A percentile compares a stretch with the other conserved stretches of the same genome.
Conservation (phyloP, 2,113 vertebrate species). For the Saccopteryx bilineata region DNA sequence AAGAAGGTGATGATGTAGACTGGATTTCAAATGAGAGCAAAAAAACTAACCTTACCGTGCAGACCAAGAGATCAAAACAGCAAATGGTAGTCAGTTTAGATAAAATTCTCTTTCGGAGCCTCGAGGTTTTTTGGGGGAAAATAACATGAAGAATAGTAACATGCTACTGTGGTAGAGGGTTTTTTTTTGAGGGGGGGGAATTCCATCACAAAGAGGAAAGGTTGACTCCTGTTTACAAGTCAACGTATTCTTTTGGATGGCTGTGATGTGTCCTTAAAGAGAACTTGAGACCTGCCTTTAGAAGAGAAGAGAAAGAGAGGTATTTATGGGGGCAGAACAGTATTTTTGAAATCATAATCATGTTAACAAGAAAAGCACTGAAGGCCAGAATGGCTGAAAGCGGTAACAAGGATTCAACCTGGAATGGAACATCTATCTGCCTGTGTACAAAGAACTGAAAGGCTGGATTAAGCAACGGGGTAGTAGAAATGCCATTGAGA, state of each 20-base stretch:
- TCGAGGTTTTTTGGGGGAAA: not conserved
- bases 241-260: conserved; percentile 35
- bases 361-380: conserved; percentile 8
- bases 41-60: not conserved
- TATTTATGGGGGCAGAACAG: not conserved
- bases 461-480: not conserved
- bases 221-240: conserved; percentile 51
- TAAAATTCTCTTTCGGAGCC: not conserved
- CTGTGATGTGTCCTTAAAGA: conserved; percentile 41
- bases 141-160: not conserved
- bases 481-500: not conserved
- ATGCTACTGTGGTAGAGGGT: not conserved
- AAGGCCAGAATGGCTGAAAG: not conserved
- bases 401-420: conserved; percentile 8
- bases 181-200: too few species aligned
- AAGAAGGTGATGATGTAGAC: not conserved
- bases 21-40: conserved; percentile 14
- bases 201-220: conserved; percentile 16
- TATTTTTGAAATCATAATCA: conserved; percentile 42
- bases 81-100: not conserved
- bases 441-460: not conserved
- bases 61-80: not conserved
- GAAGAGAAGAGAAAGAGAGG: not conserved
- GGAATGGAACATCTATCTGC: not conserved
- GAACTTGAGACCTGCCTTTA: conserved; percentile 46